phyloP scores from a whole-genome alignment of 2,888 invertebrate species.

The Cephus sareptanus region DNA sequence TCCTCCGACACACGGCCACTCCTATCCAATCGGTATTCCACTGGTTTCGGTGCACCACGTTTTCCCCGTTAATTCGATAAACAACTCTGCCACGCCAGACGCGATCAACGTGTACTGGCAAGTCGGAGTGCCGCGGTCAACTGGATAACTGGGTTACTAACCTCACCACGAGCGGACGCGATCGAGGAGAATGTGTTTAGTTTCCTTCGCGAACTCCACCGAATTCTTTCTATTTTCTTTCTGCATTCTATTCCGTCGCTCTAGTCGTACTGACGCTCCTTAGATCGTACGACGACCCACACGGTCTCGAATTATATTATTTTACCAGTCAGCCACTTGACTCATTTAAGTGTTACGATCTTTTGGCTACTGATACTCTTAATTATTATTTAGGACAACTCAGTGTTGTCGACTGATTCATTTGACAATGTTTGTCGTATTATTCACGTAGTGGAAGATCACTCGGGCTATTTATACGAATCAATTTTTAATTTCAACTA shows the following conservation, averaged over 20 bases:
- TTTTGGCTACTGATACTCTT: not conserved
- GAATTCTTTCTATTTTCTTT: not conserved
- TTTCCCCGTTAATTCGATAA: not conserved
- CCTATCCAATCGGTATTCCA: constrained; percentile 5
- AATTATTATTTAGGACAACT: not conserved
- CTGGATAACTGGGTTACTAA: constrained; percentile 39
- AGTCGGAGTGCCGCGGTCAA: constrained; percentile 19
- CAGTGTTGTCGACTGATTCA: not conserved
- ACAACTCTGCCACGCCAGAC: not conserved
- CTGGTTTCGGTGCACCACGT: not conserved
- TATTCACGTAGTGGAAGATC: not conserved
- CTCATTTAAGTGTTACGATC: not conserved
- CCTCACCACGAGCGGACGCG: constrained; percentile 23
- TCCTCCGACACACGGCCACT: not conserved
- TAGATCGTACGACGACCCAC: not conserved
- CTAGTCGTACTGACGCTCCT: not conserved
- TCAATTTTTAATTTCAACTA: not conserved
- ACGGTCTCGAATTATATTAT: not conserved
- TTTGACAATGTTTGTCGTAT: not conserved
- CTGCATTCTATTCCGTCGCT: not conserved
- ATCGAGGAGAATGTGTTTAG: constrained; percentile 17
- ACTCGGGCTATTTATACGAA: not conserved
- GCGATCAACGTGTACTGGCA: constrained; percentile 13
- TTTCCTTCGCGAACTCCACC: not conserved
- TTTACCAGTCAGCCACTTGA: not conserved